These are phyloP conservation scores for Drosophila formosana DNA, from an alignment of 2,888 invertebrate genomes.

Conservation along the genomic window DNA sequence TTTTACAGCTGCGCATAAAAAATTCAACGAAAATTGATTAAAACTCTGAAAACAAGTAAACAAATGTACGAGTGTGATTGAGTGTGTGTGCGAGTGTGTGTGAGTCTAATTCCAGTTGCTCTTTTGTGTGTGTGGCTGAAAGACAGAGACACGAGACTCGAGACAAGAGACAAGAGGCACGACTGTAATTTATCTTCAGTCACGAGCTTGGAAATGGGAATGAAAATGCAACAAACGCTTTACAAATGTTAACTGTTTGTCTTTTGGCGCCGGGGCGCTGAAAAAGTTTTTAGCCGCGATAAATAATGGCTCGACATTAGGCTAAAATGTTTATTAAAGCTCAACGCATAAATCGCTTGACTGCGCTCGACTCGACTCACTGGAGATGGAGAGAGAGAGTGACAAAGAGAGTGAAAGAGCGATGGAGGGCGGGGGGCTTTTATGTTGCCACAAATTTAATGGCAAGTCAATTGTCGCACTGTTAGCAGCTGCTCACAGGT, in stretches of 20 bases:
- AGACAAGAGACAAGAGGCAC: conserved; percentile 49
- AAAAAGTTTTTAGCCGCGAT: conserved; percentile 61
- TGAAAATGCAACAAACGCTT: conserved; percentile 74
- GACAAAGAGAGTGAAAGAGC: neutral
- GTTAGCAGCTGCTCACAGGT: conserved; percentile 66
- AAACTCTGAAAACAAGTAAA: conserved; percentile 62
- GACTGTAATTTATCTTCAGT: conserved; percentile 76
- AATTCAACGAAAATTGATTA: conserved; percentile 78
- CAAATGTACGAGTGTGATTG: conserved; percentile 45
- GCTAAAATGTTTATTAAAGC: conserved; percentile 81
- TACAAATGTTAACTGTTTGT: conserved; percentile 82
- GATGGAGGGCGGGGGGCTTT: conserved; percentile 23
- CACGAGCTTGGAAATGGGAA: conserved; percentile 51
- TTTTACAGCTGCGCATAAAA: conserved; percentile 73
- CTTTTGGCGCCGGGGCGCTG: conserved; percentile 79
- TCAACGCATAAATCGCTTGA: conserved; percentile 57
- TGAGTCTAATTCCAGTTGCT: conserved; percentile 64
- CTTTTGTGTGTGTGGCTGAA: conserved; percentile 39
- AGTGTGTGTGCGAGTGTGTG: conserved; percentile 32
- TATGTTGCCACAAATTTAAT: conserved; percentile 62
- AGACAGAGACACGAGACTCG: conserved; percentile 12
- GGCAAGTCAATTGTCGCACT: conserved; percentile 70
- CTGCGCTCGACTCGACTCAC: conserved; percentile 19
- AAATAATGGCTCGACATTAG: conserved; percentile 76
- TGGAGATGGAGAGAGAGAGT: neutral